These are phyloP conservation scores for Oreamnos americanus DNA, from an alignment of 2,113 vertebrate genomes.

Conservation along the genomic window DNA sequence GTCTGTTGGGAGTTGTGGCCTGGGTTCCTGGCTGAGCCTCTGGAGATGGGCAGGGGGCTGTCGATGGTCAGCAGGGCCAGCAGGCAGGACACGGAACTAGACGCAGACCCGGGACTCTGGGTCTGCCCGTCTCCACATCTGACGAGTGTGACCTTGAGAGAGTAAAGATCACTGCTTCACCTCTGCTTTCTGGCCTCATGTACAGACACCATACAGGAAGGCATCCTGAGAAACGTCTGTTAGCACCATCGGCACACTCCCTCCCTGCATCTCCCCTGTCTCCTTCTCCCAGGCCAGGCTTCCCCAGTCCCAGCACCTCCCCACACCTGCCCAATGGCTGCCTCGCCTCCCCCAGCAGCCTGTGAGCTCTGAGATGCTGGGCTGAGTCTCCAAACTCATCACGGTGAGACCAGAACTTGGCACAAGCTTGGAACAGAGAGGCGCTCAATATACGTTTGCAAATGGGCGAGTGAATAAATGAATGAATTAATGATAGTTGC, in stretches of 20 bases:
- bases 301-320: background rate
- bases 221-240: background rate
- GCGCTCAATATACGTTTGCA: fast-evolving
- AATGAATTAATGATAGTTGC: background rate
- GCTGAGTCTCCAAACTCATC: background rate
- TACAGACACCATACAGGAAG: no score
- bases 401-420: background rate
- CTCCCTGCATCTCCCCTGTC: background rate
- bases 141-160: background rate
- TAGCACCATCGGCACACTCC: fast-evolving
- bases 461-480: background rate
- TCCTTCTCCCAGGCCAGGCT: background rate
- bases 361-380: background rate
- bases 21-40: background rate
- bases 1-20: background rate
- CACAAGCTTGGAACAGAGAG: background rate
- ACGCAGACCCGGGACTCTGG: fast-evolving
- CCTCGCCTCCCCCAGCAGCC: no score
- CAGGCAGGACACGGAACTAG: background rate
- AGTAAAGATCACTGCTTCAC: background rate
- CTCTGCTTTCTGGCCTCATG: background rate
- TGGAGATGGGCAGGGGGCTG: background rate
- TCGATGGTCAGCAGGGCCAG: background rate
- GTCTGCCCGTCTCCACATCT: background rate
- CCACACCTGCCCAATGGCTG: background rate